Evolutionary conservation across 2,888 invertebrate species (phyloP).

Genomic region (Arctia plantaginis): DNA sequence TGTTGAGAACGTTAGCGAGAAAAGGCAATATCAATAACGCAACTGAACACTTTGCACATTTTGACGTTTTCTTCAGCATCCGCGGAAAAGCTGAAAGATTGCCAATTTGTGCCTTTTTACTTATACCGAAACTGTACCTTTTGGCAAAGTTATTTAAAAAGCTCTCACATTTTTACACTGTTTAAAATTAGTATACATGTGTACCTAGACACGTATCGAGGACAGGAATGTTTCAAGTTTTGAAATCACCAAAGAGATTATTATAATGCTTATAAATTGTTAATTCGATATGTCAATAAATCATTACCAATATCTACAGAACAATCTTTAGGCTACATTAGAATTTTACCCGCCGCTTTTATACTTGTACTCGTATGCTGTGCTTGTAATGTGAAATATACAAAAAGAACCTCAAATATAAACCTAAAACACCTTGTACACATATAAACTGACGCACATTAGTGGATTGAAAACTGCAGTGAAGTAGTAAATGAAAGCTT

Average conservation of each 20-base stretch:
- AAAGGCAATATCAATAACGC: background rate
- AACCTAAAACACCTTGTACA: background rate
- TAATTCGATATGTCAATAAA: background rate
- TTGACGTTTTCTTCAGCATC: background rate
- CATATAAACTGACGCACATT: conserved; percentile 10
- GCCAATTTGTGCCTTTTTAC: background rate
- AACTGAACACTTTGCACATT: background rate
- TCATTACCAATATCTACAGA: background rate
- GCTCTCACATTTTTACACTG: too few species aligned
- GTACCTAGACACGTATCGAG: background rate
- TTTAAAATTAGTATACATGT: background rate
- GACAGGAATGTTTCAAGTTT: background rate
- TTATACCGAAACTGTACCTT: background rate
- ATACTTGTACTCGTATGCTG: background rate
- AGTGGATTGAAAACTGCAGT: conserved; percentile 2
- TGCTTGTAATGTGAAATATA: background rate
- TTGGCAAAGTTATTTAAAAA: background rate
- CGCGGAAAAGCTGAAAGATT: background rate
- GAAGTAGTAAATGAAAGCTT: conserved; percentile 11
- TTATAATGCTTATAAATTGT: background rate
- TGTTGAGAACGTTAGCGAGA: background rate
- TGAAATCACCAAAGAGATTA: background rate
- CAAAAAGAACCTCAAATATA: background rate
- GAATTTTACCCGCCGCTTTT: background rate
- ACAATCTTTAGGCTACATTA: background rate